Percentiles rank a stretch among this genome's conserved stretches.
Conservation (phyloP, 2,888 invertebrate genomes). For the Tetragnatha montana region DNA sequence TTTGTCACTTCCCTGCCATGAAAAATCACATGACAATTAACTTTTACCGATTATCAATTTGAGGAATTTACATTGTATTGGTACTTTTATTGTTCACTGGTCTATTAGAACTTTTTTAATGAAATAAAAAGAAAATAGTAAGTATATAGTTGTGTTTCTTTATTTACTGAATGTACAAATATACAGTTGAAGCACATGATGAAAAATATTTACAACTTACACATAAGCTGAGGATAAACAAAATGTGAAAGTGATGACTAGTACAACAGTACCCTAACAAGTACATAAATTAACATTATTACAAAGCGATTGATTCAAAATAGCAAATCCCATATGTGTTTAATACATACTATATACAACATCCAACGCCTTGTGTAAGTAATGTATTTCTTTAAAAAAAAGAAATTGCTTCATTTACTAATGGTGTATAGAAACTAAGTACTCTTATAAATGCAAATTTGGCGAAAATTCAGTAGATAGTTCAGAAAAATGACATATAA, state of each 20-base stretch:
- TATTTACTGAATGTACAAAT: slow-evolving; percentile 53
- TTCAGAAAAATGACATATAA: slow-evolving; percentile 3
- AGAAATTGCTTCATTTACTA: neutral
- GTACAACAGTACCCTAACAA: slow-evolving; percentile 40
- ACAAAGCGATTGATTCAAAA: slow-evolving; percentile 25
- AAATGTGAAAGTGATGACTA: slow-evolving; percentile 58
- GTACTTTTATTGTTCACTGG: neutral
- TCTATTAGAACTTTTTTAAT: neutral
- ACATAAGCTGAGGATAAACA: slow-evolving; percentile 16
- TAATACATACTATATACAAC: slow-evolving; percentile 42
- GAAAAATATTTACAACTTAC: slow-evolving; percentile 41
- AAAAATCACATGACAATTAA: too few species aligned
- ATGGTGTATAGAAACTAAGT: slow-evolving; percentile 17
- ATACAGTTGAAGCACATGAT: slow-evolving; percentile 50
- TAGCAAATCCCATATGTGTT: slow-evolving; percentile 4
- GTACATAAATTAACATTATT: slow-evolving; percentile 9
- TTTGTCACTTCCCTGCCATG: too few species aligned
- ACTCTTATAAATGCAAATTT: slow-evolving; percentile 35
- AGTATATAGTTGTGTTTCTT: slow-evolving; percentile 51
- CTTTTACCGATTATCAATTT: too few species aligned
- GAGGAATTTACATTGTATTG: too few species aligned
- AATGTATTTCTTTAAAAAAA: neutral
- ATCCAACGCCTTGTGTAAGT: slow-evolving; percentile 25
- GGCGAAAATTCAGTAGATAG: slow-evolving; percentile 35
- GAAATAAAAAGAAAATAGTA: neutral